phyloP scores from a whole-genome alignment of 2,797 vertebrate species.

The Characodon lateralis region DNA sequence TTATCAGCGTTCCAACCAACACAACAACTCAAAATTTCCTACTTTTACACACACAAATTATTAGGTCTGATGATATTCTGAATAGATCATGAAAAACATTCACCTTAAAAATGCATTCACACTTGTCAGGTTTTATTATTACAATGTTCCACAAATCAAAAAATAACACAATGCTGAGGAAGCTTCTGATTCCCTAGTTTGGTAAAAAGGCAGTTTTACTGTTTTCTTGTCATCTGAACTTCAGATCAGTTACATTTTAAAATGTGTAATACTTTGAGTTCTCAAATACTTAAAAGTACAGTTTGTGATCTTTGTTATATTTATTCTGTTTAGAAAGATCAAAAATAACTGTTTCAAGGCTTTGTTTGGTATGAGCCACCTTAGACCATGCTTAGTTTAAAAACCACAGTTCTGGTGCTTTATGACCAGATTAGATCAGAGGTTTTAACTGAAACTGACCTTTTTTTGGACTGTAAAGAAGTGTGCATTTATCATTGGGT shows the following conservation, averaged over 20 bases:
- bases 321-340: slow-evolving; percentile 51
- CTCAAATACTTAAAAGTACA: too few species aligned
- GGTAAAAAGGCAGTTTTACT: not conserved
- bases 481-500: not conserved
- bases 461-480: not conserved
- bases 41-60: not conserved
- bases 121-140: not conserved
- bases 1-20: not conserved
- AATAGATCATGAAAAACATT: not conserved
- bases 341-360: not conserved
- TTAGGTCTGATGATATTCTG: not conserved
- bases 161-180: not conserved
- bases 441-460: too few species aligned
- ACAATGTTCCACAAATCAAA: not conserved
- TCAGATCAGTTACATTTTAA: not conserved
- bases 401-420: slow-evolving; percentile 62
- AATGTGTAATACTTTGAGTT: not conserved
- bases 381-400: too few species aligned
- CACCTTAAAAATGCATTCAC: not conserved
- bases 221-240: not conserved
- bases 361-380: too few species aligned
- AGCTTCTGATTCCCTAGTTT: not conserved
- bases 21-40: not conserved
- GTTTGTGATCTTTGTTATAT: not conserved
- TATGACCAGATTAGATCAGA: slow-evolving; percentile 9